These are phyloP conservation scores for Pachydiplax longipennis DNA, from an alignment of 2,888 invertebrate species.

Conservation along the genomic window DNA sequence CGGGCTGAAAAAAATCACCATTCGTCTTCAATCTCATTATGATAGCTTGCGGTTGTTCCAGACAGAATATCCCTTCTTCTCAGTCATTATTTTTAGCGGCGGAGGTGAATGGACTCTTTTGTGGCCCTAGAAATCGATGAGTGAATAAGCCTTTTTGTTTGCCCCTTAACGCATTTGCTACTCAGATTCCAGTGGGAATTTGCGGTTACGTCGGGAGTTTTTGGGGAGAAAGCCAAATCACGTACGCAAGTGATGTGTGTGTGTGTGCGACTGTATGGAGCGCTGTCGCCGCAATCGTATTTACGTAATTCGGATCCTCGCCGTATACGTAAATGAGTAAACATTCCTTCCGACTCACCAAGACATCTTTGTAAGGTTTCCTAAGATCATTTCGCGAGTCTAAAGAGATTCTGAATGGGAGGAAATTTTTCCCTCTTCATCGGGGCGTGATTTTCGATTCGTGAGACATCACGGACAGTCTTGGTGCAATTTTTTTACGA, in stretches of 20 bases:
- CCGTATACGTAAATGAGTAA: neutral
- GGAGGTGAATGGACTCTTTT: neutral
- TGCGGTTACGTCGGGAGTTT: neutral
- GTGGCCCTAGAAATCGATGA: neutral
- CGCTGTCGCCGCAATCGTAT: neutral
- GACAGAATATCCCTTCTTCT: neutral
- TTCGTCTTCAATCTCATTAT: too few relatives aligned
- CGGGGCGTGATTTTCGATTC: neutral
- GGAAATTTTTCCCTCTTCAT: neutral
- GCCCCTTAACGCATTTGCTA: neutral
- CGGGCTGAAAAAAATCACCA: too few relatives aligned
- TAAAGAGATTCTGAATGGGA: neutral
- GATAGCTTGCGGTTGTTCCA: too few relatives aligned
- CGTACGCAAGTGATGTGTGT: neutral
- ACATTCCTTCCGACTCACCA: neutral
- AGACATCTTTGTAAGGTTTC: neutral
- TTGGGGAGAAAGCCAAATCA: neutral
- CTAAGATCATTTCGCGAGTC: neutral
- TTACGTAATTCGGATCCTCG: neutral
- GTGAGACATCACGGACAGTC: neutral
- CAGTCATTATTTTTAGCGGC: neutral
- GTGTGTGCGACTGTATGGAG: neutral
- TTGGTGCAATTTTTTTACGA: neutral
- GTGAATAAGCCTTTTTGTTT: neutral
- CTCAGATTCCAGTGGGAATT: neutral